A percentile compares a stretch with the other conserved stretches of the same genome.
Evolutionary conservation across 2,797 vertebrate species (phyloP).

Genomic region (Rhynchonycteris naso): DNA sequence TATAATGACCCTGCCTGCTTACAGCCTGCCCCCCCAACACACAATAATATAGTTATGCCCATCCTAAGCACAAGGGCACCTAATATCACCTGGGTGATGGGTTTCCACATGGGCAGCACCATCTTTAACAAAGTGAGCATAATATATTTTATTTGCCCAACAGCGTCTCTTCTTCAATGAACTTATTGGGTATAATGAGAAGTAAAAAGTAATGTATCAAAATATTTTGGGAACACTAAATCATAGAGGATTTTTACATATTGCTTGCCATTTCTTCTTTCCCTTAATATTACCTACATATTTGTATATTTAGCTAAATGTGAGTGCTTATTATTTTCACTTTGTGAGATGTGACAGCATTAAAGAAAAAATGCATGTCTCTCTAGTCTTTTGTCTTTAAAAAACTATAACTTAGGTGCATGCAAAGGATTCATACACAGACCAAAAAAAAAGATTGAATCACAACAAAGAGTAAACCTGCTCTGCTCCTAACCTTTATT

Average conservation of each 20-base stretch:
- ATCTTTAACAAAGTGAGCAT: no score
- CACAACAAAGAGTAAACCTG: neutral
- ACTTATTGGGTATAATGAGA: neutral
- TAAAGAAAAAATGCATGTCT: neutral
- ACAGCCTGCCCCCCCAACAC: no score
- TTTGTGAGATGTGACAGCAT: neutral
- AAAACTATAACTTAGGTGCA: neutral
- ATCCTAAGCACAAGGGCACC: no score
- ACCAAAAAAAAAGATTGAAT: neutral
- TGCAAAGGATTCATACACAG: neutral
- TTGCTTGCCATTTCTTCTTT: neutral
- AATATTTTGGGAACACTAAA: neutral
- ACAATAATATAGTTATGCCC: no score
- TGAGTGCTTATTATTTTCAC: neutral
- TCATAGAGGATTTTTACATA: neutral
- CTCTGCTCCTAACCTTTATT: neutral
- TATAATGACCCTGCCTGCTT: no score
- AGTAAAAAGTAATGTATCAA: neutral
- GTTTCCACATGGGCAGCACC: no score
- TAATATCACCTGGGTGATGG: no score
- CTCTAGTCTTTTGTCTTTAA: constrained; percentile 11
- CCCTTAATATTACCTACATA: neutral
- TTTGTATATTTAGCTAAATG: constrained; percentile 20
- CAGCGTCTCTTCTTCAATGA: neutral
- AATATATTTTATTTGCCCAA: no score